Evolutionary conservation across 2,888 invertebrate genomes (phyloP), one percentile per base, ranked within the genome.

Genomic region (Leptinotarsa tumamoca): DNA sequence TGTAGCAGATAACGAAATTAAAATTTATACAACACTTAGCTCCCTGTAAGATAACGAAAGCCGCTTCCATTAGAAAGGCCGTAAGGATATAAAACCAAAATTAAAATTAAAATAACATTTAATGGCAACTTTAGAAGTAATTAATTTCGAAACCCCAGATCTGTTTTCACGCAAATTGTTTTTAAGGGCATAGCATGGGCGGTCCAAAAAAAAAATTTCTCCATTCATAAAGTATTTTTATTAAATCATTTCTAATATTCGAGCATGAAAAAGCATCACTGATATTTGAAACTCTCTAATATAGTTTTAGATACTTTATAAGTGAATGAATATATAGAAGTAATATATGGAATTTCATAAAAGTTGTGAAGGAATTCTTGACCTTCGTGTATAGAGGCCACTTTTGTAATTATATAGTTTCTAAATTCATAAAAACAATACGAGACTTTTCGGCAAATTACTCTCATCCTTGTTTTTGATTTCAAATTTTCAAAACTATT

Each of bases 51-150:
- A 75, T 72, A 67, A 68, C 56, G 23, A 61, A 68, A 56, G 21
- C 63, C 33, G 49, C 69, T 56, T 67, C 50, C 56, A 75, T 72
- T 66, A 63, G 63, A 63, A 72, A 72, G 75, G 66, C 68, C 33
- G 68, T 72, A 72, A 75, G 68, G 68, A 56, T 72, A 72, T 75
- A 72, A 72, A 68, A 66, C 58, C 49, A 23, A 72, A 75, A 72
- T 75, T 75, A 75, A 75, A 75, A 75, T 69, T 69, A 72, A 66
- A 75, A 75, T 75, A 75, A 72, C 66, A 75, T 75, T 75, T 72
- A 75, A 75, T 68, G 61, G 72, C 69, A 66, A 72, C 58, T 68
- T 75, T 69, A 54, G 63, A 72, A 69, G 72, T 68, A 72, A 72
- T 75, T 72, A 75, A 72, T 75, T 75, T 72, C 23, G 21, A 72